Conservation (phyloP, 23 tunicate species). For the Trididemnum miniatum region DNA sequence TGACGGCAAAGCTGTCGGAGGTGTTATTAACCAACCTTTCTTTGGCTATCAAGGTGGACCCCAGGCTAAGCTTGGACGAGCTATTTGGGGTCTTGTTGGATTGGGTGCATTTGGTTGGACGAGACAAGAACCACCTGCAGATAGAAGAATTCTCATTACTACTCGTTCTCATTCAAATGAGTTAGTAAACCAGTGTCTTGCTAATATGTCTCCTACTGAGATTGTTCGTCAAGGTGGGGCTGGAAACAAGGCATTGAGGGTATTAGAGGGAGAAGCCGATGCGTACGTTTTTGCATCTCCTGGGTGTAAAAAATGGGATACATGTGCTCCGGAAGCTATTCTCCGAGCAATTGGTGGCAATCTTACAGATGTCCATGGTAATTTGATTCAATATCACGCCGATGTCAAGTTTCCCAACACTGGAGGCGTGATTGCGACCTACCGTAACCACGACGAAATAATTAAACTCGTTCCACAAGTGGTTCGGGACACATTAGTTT, state of each 20-base stretch:
- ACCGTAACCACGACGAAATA: conserved; percentile 58
- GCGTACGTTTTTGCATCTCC: conserved; percentile 98
- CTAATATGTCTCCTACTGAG: conserved; percentile 85
- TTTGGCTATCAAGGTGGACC: conserved; percentile 83
- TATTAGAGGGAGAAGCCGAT: conserved; percentile 98
- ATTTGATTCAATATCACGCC: conserved; percentile 64
- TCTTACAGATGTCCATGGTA: conserved; percentile 94
- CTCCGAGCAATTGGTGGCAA: conserved; percentile 91
- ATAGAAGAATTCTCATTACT: conserved; percentile 70
- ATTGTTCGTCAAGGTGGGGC: conserved; percentile 97
- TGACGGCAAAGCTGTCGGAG: conserved; percentile 95
- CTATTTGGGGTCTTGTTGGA: conserved; percentile 98
- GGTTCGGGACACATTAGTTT: conserved; percentile 45
- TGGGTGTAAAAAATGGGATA: conserved; percentile 99
- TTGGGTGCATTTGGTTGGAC: conserved; percentile 96
- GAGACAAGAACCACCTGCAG: conserved; percentile 68
- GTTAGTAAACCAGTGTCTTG: conserved; percentile 85
- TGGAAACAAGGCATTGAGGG: conserved; percentile 91
- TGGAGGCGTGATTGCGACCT: conserved; percentile 97
- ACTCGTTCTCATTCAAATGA: conserved; percentile 93
- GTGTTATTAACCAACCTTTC: conserved; percentile 98
- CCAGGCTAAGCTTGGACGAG: conserved; percentile 71
- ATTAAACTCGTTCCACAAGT: conserved; percentile 64
- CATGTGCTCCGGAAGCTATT: conserved; percentile 98
- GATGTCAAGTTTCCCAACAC: conserved; percentile 83